phyloP scores from a whole-genome alignment of 2,797 vertebrate genomes.

The Paedocypris micromegethes region DNA sequence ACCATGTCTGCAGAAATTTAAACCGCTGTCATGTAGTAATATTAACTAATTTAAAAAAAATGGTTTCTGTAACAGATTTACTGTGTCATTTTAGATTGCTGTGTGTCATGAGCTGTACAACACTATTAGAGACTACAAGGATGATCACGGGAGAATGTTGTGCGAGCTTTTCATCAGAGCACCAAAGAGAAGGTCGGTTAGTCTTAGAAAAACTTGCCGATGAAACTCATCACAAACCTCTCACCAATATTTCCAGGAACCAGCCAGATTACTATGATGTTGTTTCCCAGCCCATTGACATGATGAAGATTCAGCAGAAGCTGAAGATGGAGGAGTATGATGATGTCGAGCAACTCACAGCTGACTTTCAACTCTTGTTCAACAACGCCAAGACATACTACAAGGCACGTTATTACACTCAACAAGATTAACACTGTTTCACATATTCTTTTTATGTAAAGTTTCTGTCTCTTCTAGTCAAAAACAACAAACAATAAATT shows the following conservation, averaged over 20 bases:
- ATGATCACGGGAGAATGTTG: slow-evolving; percentile 92
- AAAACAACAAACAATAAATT: too few relatives aligned
- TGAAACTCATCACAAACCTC: neutral
- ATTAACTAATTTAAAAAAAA: too few relatives aligned
- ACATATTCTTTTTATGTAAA: neutral
- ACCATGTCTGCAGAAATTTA: neutral
- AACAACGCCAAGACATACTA: slow-evolving; percentile 97
- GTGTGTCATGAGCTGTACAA: slow-evolving; percentile 98
- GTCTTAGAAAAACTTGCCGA: neutral
- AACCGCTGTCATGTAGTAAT: neutral
- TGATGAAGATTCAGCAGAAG: slow-evolving; percentile 99
- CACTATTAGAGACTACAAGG: slow-evolving; percentile 95
- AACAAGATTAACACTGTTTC: neutral
- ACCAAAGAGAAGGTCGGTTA: slow-evolving; percentile 85
- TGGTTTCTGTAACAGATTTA: too few relatives aligned
- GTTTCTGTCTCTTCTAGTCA: too few relatives aligned
- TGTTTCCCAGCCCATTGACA: slow-evolving; percentile 96
- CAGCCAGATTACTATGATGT: slow-evolving; percentile 98
- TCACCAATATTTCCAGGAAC: slow-evolving; percentile 69
- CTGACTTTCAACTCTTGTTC: slow-evolving; percentile 93
- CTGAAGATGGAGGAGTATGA: slow-evolving; percentile 99
- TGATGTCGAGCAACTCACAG: slow-evolving; percentile 89
- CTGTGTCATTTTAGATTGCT: slow-evolving; percentile 72
- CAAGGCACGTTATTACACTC: slow-evolving; percentile 72
- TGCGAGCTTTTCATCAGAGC: slow-evolving; percentile 97